Evolutionary conservation across 2,113 vertebrate genomes (phyloP), one percentile per base, ranked within the genome.

Genomic region (Puma concolor): DNA sequence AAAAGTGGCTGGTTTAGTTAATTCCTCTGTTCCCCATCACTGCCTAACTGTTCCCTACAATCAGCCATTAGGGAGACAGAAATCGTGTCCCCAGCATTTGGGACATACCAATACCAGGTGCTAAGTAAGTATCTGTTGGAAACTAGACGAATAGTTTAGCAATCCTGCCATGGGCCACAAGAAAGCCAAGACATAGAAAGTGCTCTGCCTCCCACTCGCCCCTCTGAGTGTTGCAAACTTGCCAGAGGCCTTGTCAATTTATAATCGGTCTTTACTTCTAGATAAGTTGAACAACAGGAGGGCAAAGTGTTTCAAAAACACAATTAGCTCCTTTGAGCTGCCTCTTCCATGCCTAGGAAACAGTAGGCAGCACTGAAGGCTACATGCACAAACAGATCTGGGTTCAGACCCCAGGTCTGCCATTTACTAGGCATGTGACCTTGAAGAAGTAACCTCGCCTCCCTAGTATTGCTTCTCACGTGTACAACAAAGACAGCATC

Each of bases 121-220:
- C 36, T 57, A 71, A 87, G 27, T 36, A 97, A 88, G 36, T 66
- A 88, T 27, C 64, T 84, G 48, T 17, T 11, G 50, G 91, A 96
- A 74, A 95, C 31, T 54, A 25, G 76, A 38, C 4, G 14, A 81
- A 66, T 13, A 38, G 7, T 16, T 71, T 69, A 54, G 27, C 21
- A 38, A 92, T 41, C 91, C 80, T 72, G 69, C 31, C 19, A 4
- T 76, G 64, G 63, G 17, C 64, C 84, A 67, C 6, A 31, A 79
- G 80, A 95, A 94, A 91, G 66, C 88, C 54, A 83, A 69, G 66
- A 88, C 95, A 66, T 11, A 95, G 60, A 31, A 91, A 77, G 66
- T 31, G 36, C 7, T 91, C 57, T 96, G 81, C 29, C 50, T 77
- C 77, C 41, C 36, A 71, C 50, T 64, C n/a, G 92, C 38, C 81